Percentiles rank a stretch among this genome's conserved stretches.
Evolutionary conservation across 1,140 invertebrate genomes (phyloP).

Genomic region (Tenebrio molitor): DNA sequence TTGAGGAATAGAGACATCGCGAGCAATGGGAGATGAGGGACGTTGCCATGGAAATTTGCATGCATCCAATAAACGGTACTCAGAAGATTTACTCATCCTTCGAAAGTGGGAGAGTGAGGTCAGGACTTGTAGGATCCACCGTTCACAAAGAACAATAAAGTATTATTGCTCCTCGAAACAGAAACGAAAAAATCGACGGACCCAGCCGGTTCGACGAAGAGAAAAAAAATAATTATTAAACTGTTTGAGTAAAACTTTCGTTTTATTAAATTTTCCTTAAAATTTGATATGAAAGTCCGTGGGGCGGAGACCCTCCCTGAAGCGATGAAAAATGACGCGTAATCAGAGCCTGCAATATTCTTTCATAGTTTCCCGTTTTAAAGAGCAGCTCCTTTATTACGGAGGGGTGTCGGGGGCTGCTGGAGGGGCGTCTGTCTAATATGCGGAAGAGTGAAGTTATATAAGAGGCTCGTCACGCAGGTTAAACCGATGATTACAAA

Average conservation of each 20-base stretch:
- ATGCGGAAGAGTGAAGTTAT: slow-evolving; percentile 54
- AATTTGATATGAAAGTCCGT: slow-evolving; percentile 28
- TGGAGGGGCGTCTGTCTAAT: slow-evolving; percentile 48
- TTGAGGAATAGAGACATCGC: slow-evolving; percentile 59
- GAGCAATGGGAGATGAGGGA: slow-evolving; percentile 52
- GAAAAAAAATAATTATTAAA: slow-evolving; percentile 21
- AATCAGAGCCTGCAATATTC: slow-evolving; percentile 35
- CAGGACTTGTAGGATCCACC: slow-evolving; percentile 15
- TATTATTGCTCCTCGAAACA: slow-evolving; percentile 26
- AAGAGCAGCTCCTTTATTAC: slow-evolving; percentile 52
- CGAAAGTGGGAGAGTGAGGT: slow-evolving; percentile 20
- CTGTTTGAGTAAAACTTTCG: slow-evolving; percentile 14
- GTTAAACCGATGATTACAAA: slow-evolving; percentile 63
- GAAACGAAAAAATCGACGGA: not conserved
- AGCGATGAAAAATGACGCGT: slow-evolving; percentile 26
- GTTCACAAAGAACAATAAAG: slow-evolving; percentile 30
- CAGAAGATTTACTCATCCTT: slow-evolving; percentile 52
- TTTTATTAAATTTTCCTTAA: slow-evolving; percentile 39
- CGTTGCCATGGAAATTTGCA: slow-evolving; percentile 64
- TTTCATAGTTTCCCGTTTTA: slow-evolving; percentile 43
- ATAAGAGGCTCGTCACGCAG: slow-evolving; percentile 60
- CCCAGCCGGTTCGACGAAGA: not conserved
- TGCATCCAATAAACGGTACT: slow-evolving; percentile 63
- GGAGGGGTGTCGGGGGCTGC: slow-evolving; percentile 10
- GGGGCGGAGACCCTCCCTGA: not conserved